These are phyloP conservation scores for Brachycybe producta DNA, from an alignment of 2,888 invertebrate species.

Conservation along the genomic window DNA sequence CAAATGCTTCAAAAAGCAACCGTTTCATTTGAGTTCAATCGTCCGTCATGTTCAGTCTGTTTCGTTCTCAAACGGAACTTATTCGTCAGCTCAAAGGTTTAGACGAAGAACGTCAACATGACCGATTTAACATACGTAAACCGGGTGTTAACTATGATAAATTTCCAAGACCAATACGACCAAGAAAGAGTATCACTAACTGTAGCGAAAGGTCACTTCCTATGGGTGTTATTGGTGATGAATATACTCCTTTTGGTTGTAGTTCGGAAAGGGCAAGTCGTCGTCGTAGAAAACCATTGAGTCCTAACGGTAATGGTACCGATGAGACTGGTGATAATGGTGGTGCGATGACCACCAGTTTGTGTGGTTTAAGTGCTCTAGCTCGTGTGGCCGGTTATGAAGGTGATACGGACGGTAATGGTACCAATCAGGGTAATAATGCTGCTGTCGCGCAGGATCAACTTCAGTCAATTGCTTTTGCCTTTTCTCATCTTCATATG, in stretches of 20 bases:
- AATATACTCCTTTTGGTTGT: constrained; percentile 7
- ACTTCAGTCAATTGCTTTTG: constrained; percentile 16
- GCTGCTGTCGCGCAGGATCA: constrained; percentile 12
- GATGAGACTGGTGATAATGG: not conserved
- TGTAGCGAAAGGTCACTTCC: constrained; percentile 18
- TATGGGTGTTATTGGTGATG: constrained; percentile 14
- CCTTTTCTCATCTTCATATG: constrained; percentile 14
- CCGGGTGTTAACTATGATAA: constrained; percentile 27
- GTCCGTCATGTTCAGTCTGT: constrained; percentile 56
- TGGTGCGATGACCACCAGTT: constrained; percentile 1
- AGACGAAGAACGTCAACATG: constrained; percentile 58
- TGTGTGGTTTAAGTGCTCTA: constrained; percentile 13
- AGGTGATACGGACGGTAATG: not conserved
- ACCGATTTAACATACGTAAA: constrained; percentile 26
- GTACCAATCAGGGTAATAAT: not conserved
- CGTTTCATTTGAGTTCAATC: too few relatives aligned
- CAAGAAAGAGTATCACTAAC: constrained; percentile 21
- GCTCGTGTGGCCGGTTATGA: not conserved
- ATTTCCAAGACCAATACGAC: constrained; percentile 25
- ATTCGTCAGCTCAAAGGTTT: constrained; percentile 44
- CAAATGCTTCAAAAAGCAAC: too few relatives aligned
- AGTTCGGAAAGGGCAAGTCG: constrained; percentile 16
- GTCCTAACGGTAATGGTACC: not conserved
- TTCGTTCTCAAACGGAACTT: constrained; percentile 42
- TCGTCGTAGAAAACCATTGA: constrained; percentile 14